phyloP scores from a whole-genome alignment of 2,797 vertebrate species.

The Leptodactylus fallax region DNA sequence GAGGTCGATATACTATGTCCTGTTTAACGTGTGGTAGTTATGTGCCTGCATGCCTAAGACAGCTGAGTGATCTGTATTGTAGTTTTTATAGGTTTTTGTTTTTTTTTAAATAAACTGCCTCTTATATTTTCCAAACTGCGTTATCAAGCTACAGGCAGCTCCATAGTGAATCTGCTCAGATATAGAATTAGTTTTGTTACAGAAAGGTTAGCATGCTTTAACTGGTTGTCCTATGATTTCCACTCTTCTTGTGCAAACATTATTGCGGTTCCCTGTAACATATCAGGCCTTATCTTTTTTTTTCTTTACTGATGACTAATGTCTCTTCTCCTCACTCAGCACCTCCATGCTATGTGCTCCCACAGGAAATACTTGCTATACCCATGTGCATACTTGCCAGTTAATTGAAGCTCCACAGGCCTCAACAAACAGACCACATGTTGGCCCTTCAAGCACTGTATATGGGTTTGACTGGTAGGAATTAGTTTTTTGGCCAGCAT shows the following conservation, averaged over 20 bases:
- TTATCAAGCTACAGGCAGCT: too few relatives aligned
- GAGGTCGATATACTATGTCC: too few relatives aligned
- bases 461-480: background rate
- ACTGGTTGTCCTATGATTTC: background rate
- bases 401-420: background rate
- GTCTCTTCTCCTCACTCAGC: slow-evolving; percentile 5
- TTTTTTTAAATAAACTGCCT: too few relatives aligned
- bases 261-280: background rate
- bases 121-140: too few relatives aligned
- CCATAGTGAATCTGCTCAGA: too few relatives aligned
- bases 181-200: background rate
- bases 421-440: background rate
- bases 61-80: too few relatives aligned
- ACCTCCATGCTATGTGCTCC: background rate
- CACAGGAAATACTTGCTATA: background rate
- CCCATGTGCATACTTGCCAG: background rate
- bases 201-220: background rate
- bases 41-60: too few relatives aligned
- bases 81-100: too few relatives aligned
- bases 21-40: too few relatives aligned
- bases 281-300: background rate
- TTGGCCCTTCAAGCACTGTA: background rate
- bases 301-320: background rate
- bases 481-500: background rate
- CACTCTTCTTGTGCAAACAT: background rate